These are phyloP conservation scores for Xiphophorus hellerii DNA, from an alignment of 2,113 vertebrate species.

Conservation along the genomic window DNA sequence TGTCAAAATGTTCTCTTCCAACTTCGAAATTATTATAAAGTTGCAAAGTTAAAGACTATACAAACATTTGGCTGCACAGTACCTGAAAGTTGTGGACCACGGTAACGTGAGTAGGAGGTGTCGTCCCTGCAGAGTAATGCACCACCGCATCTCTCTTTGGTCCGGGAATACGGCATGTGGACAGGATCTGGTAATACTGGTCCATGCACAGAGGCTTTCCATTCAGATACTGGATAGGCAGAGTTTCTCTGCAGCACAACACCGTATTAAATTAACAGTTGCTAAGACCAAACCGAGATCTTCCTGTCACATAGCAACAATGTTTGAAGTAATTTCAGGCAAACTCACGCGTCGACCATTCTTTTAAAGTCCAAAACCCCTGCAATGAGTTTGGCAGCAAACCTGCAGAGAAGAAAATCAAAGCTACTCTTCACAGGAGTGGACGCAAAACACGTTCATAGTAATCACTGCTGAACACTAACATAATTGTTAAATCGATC, in stretches of 20 bases:
- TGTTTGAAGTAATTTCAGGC: not conserved
- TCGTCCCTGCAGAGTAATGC: slow-evolving; percentile 84
- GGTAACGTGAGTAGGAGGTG: slow-evolving; percentile 86
- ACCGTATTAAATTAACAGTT: not conserved
- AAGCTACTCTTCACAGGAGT: not conserved
- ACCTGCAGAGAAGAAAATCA: slow-evolving; percentile 76
- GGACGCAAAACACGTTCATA: not conserved
- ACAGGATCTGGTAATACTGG: slow-evolving; percentile 97
- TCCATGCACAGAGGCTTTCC: slow-evolving; percentile 95
- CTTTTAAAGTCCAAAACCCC: slow-evolving; percentile 95
- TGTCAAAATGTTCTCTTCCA: not conserved
- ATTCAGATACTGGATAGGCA: slow-evolving; percentile 89
- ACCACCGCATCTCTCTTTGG: slow-evolving; percentile 89
- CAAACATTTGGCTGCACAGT: slow-evolving; percentile 2
- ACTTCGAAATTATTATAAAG: not conserved
- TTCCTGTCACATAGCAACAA: not conserved
- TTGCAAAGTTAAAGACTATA: not conserved
- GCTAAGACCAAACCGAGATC: not conserved
- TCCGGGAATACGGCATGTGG: slow-evolving; percentile 93
- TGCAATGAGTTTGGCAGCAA: slow-evolving; percentile 94
- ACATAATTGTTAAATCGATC: not conserved
- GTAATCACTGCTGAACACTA: not conserved
- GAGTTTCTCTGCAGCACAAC: slow-evolving; percentile 82
- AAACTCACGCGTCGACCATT: slow-evolving; percentile 94
- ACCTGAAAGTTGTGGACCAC: slow-evolving; percentile 99